These are phyloP conservation scores for Blastobasis lacticolella DNA, from an alignment of 2,888 invertebrate genomes.

Conservation along the genomic window DNA sequence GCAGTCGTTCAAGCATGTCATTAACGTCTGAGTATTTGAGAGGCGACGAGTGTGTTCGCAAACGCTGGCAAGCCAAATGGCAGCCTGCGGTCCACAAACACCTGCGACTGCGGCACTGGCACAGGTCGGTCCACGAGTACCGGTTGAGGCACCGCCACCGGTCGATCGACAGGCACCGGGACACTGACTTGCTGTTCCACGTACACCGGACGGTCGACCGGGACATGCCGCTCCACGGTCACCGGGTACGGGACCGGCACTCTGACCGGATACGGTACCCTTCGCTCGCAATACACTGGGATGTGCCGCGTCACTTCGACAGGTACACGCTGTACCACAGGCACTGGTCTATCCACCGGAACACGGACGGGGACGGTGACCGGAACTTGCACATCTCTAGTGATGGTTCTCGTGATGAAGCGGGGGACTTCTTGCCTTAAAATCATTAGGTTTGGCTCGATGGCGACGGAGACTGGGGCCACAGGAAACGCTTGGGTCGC, in stretches of 20 bases:
- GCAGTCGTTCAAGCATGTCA: too few species aligned
- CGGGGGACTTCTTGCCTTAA: constrained; percentile 61
- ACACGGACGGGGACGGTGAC: constrained; percentile 66
- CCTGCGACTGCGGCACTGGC: too few species aligned
- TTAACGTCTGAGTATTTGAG: too few species aligned
- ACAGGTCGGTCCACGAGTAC: constrained; percentile 24
- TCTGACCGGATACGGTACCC: constrained; percentile 65
- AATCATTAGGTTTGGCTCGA: constrained; percentile 61
- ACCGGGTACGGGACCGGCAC: constrained; percentile 77
- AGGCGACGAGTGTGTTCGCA: too few species aligned
- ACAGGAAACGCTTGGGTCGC: constrained; percentile 22
- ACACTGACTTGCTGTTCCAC: constrained; percentile 69
- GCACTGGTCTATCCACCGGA: constrained; percentile 53
- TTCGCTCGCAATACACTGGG: constrained; percentile 63
- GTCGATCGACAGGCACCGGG: constrained; percentile 48
- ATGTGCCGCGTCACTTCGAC: constrained; percentile 66
- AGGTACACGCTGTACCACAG: constrained; percentile 67
- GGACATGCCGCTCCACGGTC: constrained; percentile 66
- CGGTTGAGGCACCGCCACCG: too few species aligned
- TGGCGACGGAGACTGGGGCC: constrained; percentile 42
- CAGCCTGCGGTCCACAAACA: constrained; percentile 7
- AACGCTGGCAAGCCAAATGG: constrained; percentile 2
- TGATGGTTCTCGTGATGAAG: constrained; percentile 61
- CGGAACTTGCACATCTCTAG: constrained; percentile 51
- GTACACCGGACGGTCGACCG: constrained; percentile 63